Evolutionary conservation across 1,140 invertebrate genomes (phyloP).

Genomic region (Brachionus asplanchnoidis): DNA sequence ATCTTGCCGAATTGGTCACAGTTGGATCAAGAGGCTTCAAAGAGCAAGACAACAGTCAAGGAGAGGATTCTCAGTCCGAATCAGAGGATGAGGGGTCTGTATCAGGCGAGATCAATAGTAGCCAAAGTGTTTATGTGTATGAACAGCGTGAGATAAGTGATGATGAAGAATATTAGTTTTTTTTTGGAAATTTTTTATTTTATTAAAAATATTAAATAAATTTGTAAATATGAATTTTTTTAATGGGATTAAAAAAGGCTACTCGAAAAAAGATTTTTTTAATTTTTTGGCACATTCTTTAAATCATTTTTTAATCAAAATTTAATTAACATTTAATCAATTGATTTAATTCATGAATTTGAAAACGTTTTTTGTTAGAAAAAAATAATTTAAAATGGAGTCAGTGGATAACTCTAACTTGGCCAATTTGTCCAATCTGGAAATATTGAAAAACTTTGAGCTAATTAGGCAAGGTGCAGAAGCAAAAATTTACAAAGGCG

Average conservation of each 20-base stretch:
- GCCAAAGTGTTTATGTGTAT: not conserved
- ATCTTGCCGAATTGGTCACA: slow-evolving; percentile 31
- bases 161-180: slow-evolving; percentile 11
- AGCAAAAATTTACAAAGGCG: slow-evolving; percentile 67
- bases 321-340: not conserved
- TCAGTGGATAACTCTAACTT: not conserved
- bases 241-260: not conserved
- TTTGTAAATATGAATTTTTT: not conserved
- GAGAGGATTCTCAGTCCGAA: not conserved
- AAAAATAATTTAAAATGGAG: not conserved
- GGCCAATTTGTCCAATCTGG: slow-evolving; percentile 32
- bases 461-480: slow-evolving; percentile 82
- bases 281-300: not conserved
- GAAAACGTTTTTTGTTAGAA: not conserved
- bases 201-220: not conserved
- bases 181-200: no score
- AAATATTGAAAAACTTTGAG: slow-evolving; percentile 14
- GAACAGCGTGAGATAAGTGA: slow-evolving; percentile 12
- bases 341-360: not conserved
- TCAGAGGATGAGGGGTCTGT: not conserved
- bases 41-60: not conserved
- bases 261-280: not conserved
- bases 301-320: not conserved
- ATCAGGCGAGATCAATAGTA: not conserved
- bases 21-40: slow-evolving; percentile 9